These are phyloP conservation scores for zebrafish (Danio rerio) DNA, from an alignment of 2,113 vertebrate genomes.

Conservation along the genomic window DNA sequence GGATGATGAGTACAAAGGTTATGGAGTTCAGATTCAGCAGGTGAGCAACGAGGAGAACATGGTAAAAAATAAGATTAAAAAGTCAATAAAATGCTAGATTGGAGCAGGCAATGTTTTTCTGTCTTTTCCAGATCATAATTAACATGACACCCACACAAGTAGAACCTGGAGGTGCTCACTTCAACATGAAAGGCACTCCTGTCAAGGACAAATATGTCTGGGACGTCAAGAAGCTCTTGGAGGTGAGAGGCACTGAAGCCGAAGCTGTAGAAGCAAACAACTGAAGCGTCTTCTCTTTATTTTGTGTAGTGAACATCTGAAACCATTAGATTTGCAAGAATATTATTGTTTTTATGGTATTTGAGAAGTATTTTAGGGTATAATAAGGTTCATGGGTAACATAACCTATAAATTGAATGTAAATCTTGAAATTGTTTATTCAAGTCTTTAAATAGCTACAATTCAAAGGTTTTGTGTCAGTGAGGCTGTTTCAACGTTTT, in stretches of 20 bases:
- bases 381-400: background rate
- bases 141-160: constrained; percentile 79
- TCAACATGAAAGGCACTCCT: constrained; percentile 90
- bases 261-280: background rate
- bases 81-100: constrained; percentile 1
- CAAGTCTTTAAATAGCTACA: background rate
- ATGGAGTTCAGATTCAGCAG: constrained; percentile 97
- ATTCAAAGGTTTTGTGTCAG: background rate
- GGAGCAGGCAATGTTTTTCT: background rate
- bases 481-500: background rate
- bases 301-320: background rate
- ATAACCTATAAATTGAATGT: background rate
- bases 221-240: constrained; percentile 93
- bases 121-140: constrained; percentile 85
- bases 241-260: constrained; percentile 73
- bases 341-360: no score
- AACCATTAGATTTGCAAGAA: background rate
- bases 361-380: background rate
- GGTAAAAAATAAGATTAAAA: no score
- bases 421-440: background rate
- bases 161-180: constrained; percentile 73
- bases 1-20: constrained; percentile 89
- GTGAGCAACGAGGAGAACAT: constrained; percentile 66
- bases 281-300: background rate
- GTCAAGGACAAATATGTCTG: constrained; percentile 84